phyloP scores from a whole-genome alignment of 2,113 vertebrate genomes.

The Poeciliopsis occidentalis region DNA sequence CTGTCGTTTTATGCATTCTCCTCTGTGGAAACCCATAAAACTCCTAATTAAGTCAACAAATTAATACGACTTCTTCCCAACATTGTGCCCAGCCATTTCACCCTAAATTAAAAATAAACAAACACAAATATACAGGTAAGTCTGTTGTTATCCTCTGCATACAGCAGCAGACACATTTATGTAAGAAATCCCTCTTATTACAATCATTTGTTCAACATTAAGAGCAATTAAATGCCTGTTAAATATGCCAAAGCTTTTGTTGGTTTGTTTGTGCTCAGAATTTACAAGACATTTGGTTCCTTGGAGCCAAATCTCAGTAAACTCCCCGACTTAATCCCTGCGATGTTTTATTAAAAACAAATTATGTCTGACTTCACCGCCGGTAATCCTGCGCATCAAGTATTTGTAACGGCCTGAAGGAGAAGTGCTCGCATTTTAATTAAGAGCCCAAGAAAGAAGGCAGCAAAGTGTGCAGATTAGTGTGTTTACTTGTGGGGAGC shows the following conservation, averaged over 20 bases:
- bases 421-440: constrained; percentile 81
- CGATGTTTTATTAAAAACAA: constrained; percentile 84
- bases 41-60: constrained; percentile 82
- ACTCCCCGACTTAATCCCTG: constrained; percentile 78
- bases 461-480: constrained; percentile 80
- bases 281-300: constrained; percentile 65
- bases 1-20: constrained; percentile 86
- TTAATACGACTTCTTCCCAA: constrained; percentile 77
- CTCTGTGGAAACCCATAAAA: constrained; percentile 82
- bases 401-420: constrained; percentile 81
- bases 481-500: constrained; percentile 76
- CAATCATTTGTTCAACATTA: constrained; percentile 75
- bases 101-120: constrained; percentile 63
- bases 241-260: constrained; percentile 72
- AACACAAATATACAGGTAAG: constrained; percentile 68
- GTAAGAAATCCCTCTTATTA: constrained; percentile 67
- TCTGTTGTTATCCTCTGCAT: constrained; percentile 51
- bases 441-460: constrained; percentile 79
- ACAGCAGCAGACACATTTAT: constrained; percentile 56
- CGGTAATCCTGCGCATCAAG: constrained; percentile 80
- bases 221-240: constrained; percentile 78
- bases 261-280: constrained; percentile 74
- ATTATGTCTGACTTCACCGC: constrained; percentile 76
- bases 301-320: constrained; percentile 77
- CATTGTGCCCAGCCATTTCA: constrained; percentile 61